Evolutionary conservation across 2,888 invertebrate genomes (phyloP).

Genomic region (Vanessa cardui): DNA sequence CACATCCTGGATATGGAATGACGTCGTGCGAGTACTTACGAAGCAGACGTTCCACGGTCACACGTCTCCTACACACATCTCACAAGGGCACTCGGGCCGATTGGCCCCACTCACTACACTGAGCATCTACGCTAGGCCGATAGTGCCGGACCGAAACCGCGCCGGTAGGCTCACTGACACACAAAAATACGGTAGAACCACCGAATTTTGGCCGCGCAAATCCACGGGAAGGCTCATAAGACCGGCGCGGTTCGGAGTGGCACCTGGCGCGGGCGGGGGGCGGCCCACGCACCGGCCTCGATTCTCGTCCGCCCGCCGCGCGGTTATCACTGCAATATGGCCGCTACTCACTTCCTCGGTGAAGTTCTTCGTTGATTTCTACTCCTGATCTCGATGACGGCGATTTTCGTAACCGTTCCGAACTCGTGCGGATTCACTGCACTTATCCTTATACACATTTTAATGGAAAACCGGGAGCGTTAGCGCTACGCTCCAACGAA

Average conservation of each 20-base stretch:
- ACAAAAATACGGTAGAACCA: slow-evolving; percentile 74
- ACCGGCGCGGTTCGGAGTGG: slow-evolving; percentile 85
- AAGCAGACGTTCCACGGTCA: slow-evolving; percentile 76
- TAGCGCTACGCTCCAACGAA: slow-evolving; percentile 83
- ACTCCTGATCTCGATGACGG: slow-evolving; percentile 82
- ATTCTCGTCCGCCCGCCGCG: slow-evolving; percentile 83
- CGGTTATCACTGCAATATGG: slow-evolving; percentile 84
- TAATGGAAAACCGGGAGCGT: slow-evolving; percentile 83
- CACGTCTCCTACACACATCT: slow-evolving; percentile 76
- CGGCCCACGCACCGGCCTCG: slow-evolving; percentile 84
- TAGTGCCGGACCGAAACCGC: slow-evolving; percentile 71
- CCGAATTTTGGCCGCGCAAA: slow-evolving; percentile 81
- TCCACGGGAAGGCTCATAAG: slow-evolving; percentile 83
- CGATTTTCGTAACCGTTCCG: slow-evolving; percentile 81
- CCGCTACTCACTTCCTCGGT: slow-evolving; percentile 84
- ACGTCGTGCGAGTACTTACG: slow-evolving; percentile 73
- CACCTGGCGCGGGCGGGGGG: slow-evolving; percentile 81
- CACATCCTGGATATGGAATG: slow-evolving; percentile 44
- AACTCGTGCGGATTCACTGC: slow-evolving; percentile 83
- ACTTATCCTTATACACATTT: slow-evolving; percentile 84
- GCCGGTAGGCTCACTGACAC: slow-evolving; percentile 76
- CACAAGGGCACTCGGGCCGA: slow-evolving; percentile 78
- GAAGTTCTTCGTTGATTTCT: slow-evolving; percentile 83
- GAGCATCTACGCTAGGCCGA: slow-evolving; percentile 57
- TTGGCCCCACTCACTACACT: slow-evolving; percentile 77